phyloP scores from a whole-genome alignment of 2,888 invertebrate genomes.

The Callinectes sapidus region DNA sequence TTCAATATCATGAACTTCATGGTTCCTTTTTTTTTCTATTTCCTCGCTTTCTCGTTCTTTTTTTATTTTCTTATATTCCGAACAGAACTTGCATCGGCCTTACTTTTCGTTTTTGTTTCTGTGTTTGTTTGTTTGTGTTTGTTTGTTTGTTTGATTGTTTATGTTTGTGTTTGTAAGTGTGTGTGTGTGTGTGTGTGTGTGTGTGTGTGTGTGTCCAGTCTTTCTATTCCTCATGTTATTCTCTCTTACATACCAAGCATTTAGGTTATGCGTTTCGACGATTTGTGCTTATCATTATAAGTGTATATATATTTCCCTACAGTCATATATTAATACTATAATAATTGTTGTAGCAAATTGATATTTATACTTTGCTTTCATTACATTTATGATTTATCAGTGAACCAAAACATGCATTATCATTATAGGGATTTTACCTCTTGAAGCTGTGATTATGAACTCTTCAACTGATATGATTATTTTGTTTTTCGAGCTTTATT shows the following conservation, averaged over 20 bases:
- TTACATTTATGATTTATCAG: too few species aligned
- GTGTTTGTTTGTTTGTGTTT: not conserved
- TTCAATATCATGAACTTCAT: not conserved
- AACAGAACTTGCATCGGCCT: not conserved
- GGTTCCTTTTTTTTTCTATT: not conserved
- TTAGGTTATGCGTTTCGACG: not conserved
- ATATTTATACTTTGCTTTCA: too few species aligned
- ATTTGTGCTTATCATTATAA: too few species aligned
- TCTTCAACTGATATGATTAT: too few species aligned
- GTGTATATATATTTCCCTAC: too few species aligned
- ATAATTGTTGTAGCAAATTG: too few species aligned
- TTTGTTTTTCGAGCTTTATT: too few species aligned
- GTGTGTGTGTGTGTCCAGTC: conserved; percentile 21
- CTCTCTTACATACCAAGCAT: not conserved
- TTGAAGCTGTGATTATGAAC: too few species aligned
- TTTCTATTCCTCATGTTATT: not conserved
- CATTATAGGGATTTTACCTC: too few species aligned
- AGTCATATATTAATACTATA: too few species aligned
- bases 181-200: conserved; percentile 23
- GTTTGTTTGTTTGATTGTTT: too few species aligned
- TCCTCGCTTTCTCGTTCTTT: not conserved
- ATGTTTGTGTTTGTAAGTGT: conserved; percentile 4
- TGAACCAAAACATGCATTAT: too few species aligned
- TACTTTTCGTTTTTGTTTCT: conserved; percentile 25
- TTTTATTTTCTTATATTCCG: not conserved